These are phyloP conservation scores for Agelastica alni DNA, from an alignment of 2,888 invertebrate species.

Conservation along the genomic window DNA sequence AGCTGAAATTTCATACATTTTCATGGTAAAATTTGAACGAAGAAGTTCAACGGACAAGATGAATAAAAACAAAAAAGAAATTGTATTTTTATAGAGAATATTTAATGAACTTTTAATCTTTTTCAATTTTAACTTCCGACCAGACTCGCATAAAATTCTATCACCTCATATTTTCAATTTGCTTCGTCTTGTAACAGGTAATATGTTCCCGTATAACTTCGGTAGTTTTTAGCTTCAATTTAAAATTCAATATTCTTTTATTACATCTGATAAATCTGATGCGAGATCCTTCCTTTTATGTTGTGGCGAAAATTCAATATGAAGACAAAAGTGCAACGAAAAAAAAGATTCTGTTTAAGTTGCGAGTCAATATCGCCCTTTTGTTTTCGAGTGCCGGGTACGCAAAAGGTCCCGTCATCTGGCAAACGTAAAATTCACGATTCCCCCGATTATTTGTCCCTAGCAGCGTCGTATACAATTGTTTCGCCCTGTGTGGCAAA, in stretches of 20 bases:
- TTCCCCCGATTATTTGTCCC: constrained; percentile 19
- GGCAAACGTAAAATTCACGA: constrained; percentile 29
- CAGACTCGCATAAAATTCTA: constrained; percentile 4
- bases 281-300: constrained; percentile 29
- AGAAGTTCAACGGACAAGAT: no score
- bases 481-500: constrained; percentile 20
- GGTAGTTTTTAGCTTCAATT: constrained; percentile 32
- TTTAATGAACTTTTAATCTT: no score
- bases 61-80: no score
- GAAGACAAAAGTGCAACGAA: constrained; percentile 29
- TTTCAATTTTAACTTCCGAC: no score
- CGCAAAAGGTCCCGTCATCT: constrained; percentile 27
- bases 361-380: constrained; percentile 28
- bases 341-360: constrained; percentile 24
- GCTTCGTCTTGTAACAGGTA: constrained; percentile 3
- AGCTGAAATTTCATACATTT: no score
- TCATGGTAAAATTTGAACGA: no score
- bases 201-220: constrained; percentile 16
- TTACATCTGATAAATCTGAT: constrained; percentile 33
- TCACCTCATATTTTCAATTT: constrained; percentile 11
- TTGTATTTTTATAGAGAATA: no score
- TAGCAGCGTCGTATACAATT: constrained; percentile 10
- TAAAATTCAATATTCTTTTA: constrained; percentile 37
- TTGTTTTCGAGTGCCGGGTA: constrained; percentile 29
- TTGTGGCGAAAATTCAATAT: constrained; percentile 30